These are phyloP conservation scores for Brachionus sp. DNA, from an alignment of 1,140 invertebrate genomes.

Conservation along the genomic window DNA sequence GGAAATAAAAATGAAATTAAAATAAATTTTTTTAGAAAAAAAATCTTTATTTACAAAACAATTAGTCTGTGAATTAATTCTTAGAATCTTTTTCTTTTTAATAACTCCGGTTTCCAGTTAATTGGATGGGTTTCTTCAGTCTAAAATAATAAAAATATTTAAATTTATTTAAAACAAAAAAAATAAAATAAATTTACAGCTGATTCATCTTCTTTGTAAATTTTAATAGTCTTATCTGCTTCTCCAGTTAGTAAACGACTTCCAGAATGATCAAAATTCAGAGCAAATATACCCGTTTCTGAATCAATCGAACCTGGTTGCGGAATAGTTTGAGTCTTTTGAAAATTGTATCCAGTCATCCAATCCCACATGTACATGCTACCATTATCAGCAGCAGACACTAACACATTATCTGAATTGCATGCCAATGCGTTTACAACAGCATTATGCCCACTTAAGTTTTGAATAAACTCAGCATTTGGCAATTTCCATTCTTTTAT, in stretches of 20 bases:
- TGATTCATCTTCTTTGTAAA: constrained; percentile 94
- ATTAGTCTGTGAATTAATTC: not conserved
- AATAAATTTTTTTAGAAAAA: constrained; percentile 22
- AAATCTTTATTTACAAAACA: constrained; percentile 27
- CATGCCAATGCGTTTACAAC: constrained; percentile 93
- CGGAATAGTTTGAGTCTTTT: constrained; percentile 81
- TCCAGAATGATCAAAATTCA: constrained; percentile 89
- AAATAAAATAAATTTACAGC: constrained; percentile 65
- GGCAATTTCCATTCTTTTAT: constrained; percentile 99
- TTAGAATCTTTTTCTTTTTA: constrained; percentile 35
- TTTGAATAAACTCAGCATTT: constrained; percentile 96
- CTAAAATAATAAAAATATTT: constrained; percentile 60
- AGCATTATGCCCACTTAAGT: constrained; percentile 91
- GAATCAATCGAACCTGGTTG: constrained; percentile 99
- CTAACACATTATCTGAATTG: constrained; percentile 87
- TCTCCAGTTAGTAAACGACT: constrained; percentile 89
- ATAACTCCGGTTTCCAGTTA: constrained; percentile 83
- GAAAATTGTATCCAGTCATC: constrained; percentile 97
- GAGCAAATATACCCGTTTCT: constrained; percentile 92
- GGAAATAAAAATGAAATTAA: constrained; percentile 36
- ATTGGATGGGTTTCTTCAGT: constrained; percentile 93
- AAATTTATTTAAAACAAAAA: not conserved
- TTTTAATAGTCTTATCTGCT: constrained; percentile 98
- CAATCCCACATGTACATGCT: constrained; percentile 98
- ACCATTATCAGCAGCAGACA: constrained; percentile 96